Conservation (phyloP, 2,113 vertebrate species). For the Myodes glareolus region DNA sequence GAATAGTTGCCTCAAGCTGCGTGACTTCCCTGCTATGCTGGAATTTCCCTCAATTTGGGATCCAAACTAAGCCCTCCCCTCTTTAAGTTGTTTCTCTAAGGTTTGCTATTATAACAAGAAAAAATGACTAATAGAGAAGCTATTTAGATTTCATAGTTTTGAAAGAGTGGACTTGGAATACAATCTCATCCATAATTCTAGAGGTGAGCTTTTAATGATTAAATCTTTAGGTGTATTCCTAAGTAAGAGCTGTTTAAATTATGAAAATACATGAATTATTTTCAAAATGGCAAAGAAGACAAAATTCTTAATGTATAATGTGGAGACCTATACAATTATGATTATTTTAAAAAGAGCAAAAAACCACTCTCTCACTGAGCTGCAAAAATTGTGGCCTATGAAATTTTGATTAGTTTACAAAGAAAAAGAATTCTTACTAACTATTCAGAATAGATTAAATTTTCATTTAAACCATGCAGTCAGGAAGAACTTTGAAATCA, state of each 20-base stretch:
- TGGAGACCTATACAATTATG: not conserved
- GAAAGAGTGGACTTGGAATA: not conserved
- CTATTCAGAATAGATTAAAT: not conserved
- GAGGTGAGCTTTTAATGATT: not conserved
- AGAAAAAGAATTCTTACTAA: conserved; percentile 19
- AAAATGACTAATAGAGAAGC: not conserved
- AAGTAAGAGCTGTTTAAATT: conserved; percentile 3
- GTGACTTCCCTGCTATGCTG: not conserved
- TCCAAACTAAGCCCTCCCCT: no score
- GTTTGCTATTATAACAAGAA: not conserved
- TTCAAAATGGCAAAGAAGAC: conserved; percentile 8
- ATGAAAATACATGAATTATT: not conserved
- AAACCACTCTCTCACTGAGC: not conserved
- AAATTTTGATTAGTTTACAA: not conserved
- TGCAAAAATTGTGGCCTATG: not conserved
- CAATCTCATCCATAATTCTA: not conserved
- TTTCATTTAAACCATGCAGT: not conserved
- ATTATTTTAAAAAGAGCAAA: conserved; percentile 40
- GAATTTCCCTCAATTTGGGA: no score
- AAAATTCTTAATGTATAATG: conserved; percentile 13
- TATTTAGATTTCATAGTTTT: not conserved
- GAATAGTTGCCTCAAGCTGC: not conserved
- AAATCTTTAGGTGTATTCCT: not conserved
- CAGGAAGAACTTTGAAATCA: conserved; percentile 40
- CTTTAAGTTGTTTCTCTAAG: not conserved